A percentile compares a stretch with the other conserved stretches of the same genome.
Evolutionary conservation across 2,888 invertebrate species (phyloP).

Genomic region (Vannuccia rotundouncinata): DNA sequence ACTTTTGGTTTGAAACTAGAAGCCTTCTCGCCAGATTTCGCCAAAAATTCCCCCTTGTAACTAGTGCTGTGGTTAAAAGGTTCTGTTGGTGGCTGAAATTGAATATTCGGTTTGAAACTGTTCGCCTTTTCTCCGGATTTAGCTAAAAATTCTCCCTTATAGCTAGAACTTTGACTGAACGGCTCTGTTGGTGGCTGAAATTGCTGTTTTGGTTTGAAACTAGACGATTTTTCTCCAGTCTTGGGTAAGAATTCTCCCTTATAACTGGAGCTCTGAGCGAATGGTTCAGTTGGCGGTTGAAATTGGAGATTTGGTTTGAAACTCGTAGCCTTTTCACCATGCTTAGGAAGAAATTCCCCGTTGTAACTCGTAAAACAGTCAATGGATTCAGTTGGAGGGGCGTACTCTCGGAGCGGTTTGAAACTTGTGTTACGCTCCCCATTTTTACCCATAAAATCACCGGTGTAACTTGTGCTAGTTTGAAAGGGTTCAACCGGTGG

Average conservation of each 20-base stretch:
- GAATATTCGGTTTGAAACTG: not conserved
- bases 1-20: not conserved
- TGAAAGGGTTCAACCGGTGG: not conserved
- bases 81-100: not conserved
- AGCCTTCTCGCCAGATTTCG: not conserved
- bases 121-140: not conserved
- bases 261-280: not conserved
- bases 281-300: not conserved
- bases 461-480: not conserved
- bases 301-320: not conserved
- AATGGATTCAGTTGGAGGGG: not conserved
- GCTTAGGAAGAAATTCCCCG: not conserved
- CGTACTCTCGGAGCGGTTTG: not conserved
- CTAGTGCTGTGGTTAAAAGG: not conserved
- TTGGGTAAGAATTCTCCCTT: not conserved
- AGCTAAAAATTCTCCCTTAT: not conserved
- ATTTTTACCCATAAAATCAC: not conserved
- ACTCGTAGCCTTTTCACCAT: not conserved
- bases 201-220: not conserved
- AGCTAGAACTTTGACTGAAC: not conserved
- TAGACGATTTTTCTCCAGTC: not conserved
- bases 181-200: not conserved
- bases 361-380: not conserved
- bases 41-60: not conserved
- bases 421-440: not conserved